phyloP scores from a whole-genome alignment of 2,888 invertebrate species.

The Rotaria sp. region DNA sequence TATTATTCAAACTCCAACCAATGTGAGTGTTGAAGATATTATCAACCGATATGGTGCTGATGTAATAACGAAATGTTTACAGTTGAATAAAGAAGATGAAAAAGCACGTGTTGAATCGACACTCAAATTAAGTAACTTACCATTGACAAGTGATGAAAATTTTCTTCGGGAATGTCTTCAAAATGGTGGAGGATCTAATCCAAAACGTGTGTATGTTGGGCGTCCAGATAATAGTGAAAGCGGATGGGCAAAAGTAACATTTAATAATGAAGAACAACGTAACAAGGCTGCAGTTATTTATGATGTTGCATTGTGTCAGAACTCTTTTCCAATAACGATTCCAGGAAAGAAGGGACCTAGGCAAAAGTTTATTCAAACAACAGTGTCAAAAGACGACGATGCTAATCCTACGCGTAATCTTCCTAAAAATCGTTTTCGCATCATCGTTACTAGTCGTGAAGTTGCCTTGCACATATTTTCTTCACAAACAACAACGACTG shows the following conservation, averaged over 20 bases:
- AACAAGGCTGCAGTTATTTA: background rate
- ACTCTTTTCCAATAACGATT: background rate
- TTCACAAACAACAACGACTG: too few species aligned
- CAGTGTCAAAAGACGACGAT: background rate
- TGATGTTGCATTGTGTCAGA: background rate
- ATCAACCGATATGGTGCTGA: background rate
- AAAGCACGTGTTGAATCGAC: background rate
- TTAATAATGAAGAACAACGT: background rate
- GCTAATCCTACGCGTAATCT: background rate
- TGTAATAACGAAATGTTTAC: background rate
- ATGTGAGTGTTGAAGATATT: background rate
- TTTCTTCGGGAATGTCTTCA: background rate
- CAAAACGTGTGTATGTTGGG: background rate
- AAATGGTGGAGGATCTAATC: background rate
- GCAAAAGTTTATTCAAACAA: background rate
- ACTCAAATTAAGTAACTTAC: background rate
- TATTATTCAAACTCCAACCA: background rate
- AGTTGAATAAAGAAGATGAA: background rate
- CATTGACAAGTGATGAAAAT: background rate
- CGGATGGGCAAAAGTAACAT: slow-evolving; percentile 7
- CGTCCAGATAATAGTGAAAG: background rate
- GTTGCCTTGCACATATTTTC: background rate
- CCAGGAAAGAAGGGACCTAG: background rate
- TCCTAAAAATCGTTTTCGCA: background rate
- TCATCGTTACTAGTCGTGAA: background rate